Evolutionary conservation across 2,113 vertebrate species (phyloP).

Genomic region (Leuciscus idus): DNA sequence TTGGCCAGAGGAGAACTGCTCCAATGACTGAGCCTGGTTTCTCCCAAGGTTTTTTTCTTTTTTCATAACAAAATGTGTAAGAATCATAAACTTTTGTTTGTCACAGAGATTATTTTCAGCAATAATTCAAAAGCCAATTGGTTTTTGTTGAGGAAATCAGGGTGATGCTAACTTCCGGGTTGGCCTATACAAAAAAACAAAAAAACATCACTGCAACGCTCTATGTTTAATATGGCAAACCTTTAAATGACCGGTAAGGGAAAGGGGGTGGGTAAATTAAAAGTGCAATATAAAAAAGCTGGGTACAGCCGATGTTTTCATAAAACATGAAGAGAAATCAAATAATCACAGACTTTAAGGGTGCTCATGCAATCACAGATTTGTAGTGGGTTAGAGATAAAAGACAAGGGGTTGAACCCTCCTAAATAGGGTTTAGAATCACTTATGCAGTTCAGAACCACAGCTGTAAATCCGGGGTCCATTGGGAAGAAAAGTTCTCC

Average conservation of each 20-base stretch:
- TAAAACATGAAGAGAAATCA: conserved; percentile 3
- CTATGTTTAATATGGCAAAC: background rate
- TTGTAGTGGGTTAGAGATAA: background rate
- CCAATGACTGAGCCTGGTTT: no score
- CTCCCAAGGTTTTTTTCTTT: no score
- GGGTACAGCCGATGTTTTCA: background rate
- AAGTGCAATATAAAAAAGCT: background rate
- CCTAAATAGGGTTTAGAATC: conserved; percentile 24
- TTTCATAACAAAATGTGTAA: background rate
- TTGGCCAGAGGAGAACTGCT: no score
- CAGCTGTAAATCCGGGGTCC: background rate
- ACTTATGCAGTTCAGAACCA: background rate
- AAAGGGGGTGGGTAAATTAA: background rate
- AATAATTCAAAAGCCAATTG: background rate
- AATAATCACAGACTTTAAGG: conserved; percentile 7
- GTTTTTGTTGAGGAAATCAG: background rate
- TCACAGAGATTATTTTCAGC: background rate
- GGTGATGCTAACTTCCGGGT: background rate
- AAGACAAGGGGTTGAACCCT: background rate
- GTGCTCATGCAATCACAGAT: background rate
- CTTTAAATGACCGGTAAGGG: background rate
- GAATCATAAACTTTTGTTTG: no score
- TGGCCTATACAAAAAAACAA: background rate
- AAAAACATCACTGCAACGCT: background rate
- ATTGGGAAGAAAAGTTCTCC: background rate